Evolutionary conservation across 2,888 invertebrate genomes (phyloP), one percentile per base, ranked within the genome.

Genomic region (Polydrusus pterygomalis): DNA sequence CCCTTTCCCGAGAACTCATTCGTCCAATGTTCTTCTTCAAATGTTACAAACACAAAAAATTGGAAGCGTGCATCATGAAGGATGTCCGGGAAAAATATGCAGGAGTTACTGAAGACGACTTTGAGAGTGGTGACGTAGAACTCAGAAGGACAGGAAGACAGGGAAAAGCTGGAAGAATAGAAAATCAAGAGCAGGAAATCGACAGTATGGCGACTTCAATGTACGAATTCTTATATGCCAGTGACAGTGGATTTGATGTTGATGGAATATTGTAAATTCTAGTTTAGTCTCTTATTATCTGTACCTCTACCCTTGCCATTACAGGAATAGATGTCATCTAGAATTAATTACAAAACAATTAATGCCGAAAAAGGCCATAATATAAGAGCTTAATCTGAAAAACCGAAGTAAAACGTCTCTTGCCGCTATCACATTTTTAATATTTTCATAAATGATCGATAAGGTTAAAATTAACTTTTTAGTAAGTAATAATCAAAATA

Each of bases 21-120:
- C 89, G 90, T 74, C 92, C 92, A 0, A 92, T 92, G 91, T 92
- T 93, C 88, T 93, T 93, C 89, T 93, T 93, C 89, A 90, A 92
- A 75, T 93, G 93, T 81, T 93, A 93, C 86, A 93, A 93, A 90
- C 92, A 93, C 87, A 93, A 93, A 88, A 93, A 93, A 83, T 83
- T 93, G 67, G 93, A 93, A 84, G 92, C 92, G 0, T 93, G 93
- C 84, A 91, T 93, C 78, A 92, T 93, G 92, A 93, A 93, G 82
- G 93, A 93, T 81, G 91, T 93, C 71, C 88, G 92, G 25, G 92
- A 93, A 78, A 89, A 91, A 70, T 92, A 91, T 85, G 88, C 90
- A 11, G 85, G 85, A 5, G 86, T 87, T 0, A 87, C 89, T 75
- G 91, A 91, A 73, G 91, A 91, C 51, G 91, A 91, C 72, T 86